Conservation (phyloP, 1,140 invertebrate species). For the Cryptotermes secundus region DNA sequence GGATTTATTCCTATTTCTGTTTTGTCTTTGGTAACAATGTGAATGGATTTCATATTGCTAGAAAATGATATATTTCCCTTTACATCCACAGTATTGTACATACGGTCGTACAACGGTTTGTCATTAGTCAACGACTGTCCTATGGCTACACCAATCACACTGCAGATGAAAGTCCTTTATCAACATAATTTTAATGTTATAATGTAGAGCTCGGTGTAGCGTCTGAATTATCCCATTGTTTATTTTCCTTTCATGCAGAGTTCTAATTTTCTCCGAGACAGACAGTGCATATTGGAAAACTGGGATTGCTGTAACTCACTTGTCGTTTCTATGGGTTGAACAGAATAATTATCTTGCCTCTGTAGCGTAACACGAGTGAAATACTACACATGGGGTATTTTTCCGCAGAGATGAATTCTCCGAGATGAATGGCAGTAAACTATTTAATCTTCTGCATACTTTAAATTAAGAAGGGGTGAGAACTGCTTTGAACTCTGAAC, state of each 20-base stretch:
- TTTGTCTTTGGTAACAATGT: too few species aligned
- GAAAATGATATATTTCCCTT: too few species aligned
- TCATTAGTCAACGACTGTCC: too few species aligned
- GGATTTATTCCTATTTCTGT: too few species aligned
- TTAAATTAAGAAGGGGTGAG: not conserved
- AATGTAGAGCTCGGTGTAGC: not conserved
- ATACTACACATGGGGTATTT: not conserved
- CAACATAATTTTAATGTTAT: too few species aligned
- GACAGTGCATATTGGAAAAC: not conserved
- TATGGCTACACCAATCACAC: too few species aligned
- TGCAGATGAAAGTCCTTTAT: too few species aligned
- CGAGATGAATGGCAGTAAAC: not conserved
- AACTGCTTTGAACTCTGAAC: not conserved
- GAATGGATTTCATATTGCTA: too few species aligned
- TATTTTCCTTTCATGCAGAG: not conserved
- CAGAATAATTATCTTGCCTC: not conserved
- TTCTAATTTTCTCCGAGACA: not conserved
- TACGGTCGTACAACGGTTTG: too few species aligned
- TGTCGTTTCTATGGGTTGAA: not conserved
- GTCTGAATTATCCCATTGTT: not conserved
- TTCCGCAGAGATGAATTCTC: not conserved
- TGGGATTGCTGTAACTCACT: not conserved
- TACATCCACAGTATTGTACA: too few species aligned
- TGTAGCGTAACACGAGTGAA: not conserved
- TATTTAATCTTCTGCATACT: not conserved